These are phyloP conservation scores for Urocitellus parryii DNA, from an alignment of 2,113 vertebrate genomes.

Conservation along the genomic window DNA sequence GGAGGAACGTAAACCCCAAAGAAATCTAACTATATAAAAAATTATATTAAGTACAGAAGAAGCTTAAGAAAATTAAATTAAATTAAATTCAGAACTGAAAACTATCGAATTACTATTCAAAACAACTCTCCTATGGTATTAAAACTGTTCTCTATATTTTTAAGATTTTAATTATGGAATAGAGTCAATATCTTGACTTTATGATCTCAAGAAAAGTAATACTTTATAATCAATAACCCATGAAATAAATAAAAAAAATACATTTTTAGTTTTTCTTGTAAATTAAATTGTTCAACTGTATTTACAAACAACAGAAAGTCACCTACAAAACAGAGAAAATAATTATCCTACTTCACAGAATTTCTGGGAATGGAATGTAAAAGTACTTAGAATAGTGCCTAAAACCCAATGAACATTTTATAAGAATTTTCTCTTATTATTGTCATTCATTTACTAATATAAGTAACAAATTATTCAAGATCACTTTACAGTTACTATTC, in stretches of 20 bases:
- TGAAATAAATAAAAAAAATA: neutral
- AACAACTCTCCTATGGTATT: neutral
- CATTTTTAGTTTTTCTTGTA: neutral
- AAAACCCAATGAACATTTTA: slow-evolving; percentile 1
- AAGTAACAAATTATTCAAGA: neutral
- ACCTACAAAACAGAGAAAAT: neutral
- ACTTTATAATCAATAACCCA: neutral
- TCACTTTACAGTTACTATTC: neutral
- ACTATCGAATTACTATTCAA: neutral
- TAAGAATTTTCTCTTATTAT: neutral
- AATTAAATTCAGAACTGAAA: slow-evolving; percentile 43
- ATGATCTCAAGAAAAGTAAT: neutral
- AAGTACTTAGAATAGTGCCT: neutral
- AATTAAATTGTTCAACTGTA: neutral
- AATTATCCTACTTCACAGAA: neutral
- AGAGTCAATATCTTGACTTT: neutral
- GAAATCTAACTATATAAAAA: neutral
- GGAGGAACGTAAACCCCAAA: neutral
- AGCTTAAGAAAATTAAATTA: slow-evolving; percentile 36
- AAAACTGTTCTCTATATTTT: neutral
- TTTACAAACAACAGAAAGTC: neutral
- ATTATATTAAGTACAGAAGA: neutral
- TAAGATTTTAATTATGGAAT: neutral
- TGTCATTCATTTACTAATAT: neutral
- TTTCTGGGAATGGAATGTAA: neutral